Evolutionary conservation across 2,888 invertebrate species (phyloP).

Genomic region (Tanaodytes sp.): DNA sequence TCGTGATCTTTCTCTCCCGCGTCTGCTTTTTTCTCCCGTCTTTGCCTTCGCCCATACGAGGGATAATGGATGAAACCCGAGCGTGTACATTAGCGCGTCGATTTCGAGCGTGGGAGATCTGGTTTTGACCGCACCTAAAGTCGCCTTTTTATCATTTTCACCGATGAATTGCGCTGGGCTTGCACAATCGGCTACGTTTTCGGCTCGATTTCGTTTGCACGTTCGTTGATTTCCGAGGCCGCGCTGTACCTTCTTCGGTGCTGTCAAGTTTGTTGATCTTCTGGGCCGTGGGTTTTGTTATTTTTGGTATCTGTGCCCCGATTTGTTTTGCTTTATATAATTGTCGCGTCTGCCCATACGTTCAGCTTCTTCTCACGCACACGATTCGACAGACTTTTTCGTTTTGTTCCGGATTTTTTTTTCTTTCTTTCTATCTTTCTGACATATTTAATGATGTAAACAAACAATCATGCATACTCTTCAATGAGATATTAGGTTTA

Average conservation of each 20-base stretch:
- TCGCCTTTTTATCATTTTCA: slow-evolving; percentile 36
- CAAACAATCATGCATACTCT: too few relatives aligned
- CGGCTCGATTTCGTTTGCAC: background rate
- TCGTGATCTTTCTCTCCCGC: too few relatives aligned
- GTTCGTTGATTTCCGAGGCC: slow-evolving; percentile 1
- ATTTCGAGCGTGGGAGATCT: slow-evolving; percentile 63
- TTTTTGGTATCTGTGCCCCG: background rate
- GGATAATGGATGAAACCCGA: slow-evolving; percentile 26
- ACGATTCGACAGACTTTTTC: too few relatives aligned
- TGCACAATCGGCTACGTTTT: slow-evolving; percentile 28
- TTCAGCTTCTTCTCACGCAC: too few relatives aligned
- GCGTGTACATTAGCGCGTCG: slow-evolving; percentile 32
- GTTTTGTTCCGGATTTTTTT: too few relatives aligned
- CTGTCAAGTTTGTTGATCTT: slow-evolving; percentile 35
- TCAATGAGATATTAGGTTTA: too few relatives aligned
- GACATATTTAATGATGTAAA: too few relatives aligned
- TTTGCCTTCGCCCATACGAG: background rate
- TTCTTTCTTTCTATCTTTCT: too few relatives aligned
- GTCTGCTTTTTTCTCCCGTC: too few relatives aligned
- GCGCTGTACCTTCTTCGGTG: background rate
- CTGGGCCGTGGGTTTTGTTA: background rate
- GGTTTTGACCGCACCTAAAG: slow-evolving; percentile 63
- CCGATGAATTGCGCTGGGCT: slow-evolving; percentile 8
- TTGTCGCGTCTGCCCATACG: too few relatives aligned
- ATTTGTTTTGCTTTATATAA: slow-evolving; percentile 22